Evolutionary conservation across 30 jellyfish, hydroid and myxozoan species (phyloP), one percentile per base, ranked within the genome.

Genomic region (Chrysaora quinquecirrha): DNA sequence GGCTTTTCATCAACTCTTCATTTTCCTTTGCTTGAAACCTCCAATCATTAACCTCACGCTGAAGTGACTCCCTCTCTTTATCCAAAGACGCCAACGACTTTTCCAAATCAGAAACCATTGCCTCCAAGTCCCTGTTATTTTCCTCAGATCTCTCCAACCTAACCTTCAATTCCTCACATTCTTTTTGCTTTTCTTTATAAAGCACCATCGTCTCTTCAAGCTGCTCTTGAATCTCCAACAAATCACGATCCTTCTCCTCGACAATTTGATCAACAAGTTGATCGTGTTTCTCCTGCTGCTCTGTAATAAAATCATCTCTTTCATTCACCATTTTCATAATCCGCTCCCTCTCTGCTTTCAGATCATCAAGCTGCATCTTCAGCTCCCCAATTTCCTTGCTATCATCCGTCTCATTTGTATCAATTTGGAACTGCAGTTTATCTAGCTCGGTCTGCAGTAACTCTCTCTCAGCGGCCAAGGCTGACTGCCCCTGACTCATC

Each of bases 361-460:
- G 18, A 30, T 88, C 96, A 46, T 67, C 87, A 1, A 88, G 78
- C 74, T 88, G 92, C 89, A 70, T 71, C 47, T 80, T 88, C 82
- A 88, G 56, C 67, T 88, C 93, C 18, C 92, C 88, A 34, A 88
- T 88, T 48, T 88, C 96, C 71, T 78, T 78, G 71, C 93, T 88
- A 38, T 88, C 93, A 30, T 88, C 96, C 1, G 96, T 78, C 52
- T 88, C 96, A 28, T 88, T 88, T 0, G 92, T 88, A 52, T 88
- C 96, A 32, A 88, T 78, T 68, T 88, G 96, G 73, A 80, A 88
- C 48, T 88, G 92, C 75, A 88, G 76, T 34, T 88, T 80, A 62
- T 88, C 96, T 43, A 88, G 62, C 24, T 88, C 93, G 9, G 89
- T 23, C 48, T 88, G 93, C 48, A 88, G 78, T 29, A 50, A 82